Conservation (phyloP, 2,113 vertebrate genomes). For the Cavia porcellus region DNA sequence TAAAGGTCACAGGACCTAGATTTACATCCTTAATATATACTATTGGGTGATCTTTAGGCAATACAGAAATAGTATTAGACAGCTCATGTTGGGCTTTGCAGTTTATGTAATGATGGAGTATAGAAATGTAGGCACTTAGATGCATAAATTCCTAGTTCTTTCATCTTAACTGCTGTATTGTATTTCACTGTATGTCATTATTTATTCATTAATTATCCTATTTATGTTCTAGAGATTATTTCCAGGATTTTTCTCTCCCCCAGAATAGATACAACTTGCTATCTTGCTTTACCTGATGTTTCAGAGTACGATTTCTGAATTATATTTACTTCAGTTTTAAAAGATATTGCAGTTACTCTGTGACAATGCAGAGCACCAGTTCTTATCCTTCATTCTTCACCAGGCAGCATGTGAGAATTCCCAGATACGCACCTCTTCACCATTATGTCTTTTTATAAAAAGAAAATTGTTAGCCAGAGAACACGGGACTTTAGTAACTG, state of each 20-base stretch:
- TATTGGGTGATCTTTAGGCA: not conserved
- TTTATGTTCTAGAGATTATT: not conserved
- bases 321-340: not conserved
- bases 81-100: not conserved
- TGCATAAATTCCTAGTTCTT: not conserved
- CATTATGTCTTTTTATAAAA: not conserved
- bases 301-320: not conserved
- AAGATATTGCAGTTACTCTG: not conserved
- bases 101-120: not conserved
- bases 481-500: not conserved
- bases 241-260: not conserved
- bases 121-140: not conserved
- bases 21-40: not conserved
- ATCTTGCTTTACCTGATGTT: not conserved
- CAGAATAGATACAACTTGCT: not conserved
- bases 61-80: not conserved
- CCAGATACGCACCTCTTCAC: not conserved
- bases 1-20: not conserved
- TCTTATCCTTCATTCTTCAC: not conserved
- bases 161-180: slow-evolving; percentile 6
- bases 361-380: not conserved
- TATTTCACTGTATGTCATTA: slow-evolving; percentile 8
- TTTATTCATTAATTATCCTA: not conserved
- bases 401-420: not conserved
- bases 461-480: not conserved